Evolutionary conservation across 2,888 invertebrate genomes (phyloP).

Genomic region (Eristalis tenax): DNA sequence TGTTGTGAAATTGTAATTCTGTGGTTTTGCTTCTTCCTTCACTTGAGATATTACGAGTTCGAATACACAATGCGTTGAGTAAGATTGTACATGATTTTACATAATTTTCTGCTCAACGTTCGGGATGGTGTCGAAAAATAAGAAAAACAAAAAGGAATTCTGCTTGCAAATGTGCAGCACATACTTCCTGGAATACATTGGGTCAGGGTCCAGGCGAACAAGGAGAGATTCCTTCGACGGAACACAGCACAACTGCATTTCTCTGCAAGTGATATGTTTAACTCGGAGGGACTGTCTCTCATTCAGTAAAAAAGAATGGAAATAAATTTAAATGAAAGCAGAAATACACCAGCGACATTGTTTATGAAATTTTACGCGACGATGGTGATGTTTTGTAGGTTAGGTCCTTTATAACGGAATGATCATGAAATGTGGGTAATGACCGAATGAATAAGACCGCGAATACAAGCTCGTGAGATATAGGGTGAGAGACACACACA

Average conservation of each 20-base stretch:
- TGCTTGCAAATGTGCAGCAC: background rate
- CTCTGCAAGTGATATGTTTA: background rate
- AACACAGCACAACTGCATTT: background rate
- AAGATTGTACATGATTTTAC: background rate
- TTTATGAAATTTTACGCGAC: too few relatives aligned
- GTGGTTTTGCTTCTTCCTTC: background rate
- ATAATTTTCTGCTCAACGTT: background rate
- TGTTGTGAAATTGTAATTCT: conserved; percentile 25
- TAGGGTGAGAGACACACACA: too few relatives aligned
- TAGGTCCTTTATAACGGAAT: too few relatives aligned
- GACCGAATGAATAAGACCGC: too few relatives aligned
- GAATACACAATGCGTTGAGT: background rate
- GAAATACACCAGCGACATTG: too few relatives aligned
- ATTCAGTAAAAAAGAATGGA: too few relatives aligned
- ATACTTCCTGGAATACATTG: background rate
- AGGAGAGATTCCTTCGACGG: background rate
- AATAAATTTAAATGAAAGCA: too few relatives aligned
- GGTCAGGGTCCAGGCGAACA: background rate
- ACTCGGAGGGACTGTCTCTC: background rate
- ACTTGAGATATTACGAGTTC: background rate
- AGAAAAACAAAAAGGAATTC: background rate
- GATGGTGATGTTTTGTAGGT: too few relatives aligned
- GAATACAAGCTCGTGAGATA: too few relatives aligned
- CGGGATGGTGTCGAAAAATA: background rate
- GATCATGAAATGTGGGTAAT: too few relatives aligned